Conservation (phyloP, 2,888 invertebrate species). For the Callyntrura sp. region DNA sequence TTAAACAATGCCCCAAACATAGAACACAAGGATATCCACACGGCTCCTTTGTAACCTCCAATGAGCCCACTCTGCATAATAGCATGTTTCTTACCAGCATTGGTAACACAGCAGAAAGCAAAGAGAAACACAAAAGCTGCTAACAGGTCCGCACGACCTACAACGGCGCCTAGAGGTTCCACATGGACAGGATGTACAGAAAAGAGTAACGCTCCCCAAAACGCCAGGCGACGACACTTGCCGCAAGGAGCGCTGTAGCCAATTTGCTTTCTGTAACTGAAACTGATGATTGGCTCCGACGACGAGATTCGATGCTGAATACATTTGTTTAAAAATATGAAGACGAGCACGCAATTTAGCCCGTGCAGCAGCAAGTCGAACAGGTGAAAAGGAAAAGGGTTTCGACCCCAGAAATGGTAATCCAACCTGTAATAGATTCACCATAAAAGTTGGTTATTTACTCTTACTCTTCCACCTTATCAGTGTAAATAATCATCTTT, state of each 20-base stretch:
- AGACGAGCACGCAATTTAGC: slow-evolving; percentile 87
- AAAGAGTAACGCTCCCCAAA: slow-evolving; percentile 91
- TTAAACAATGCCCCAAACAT: slow-evolving; percentile 83
- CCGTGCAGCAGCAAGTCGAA: slow-evolving; percentile 92
- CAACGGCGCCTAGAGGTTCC: slow-evolving; percentile 96
- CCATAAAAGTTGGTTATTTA: background rate
- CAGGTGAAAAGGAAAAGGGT: slow-evolving; percentile 89
- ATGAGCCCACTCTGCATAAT: too few relatives aligned
- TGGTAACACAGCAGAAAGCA: slow-evolving; percentile 86
- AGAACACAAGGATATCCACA: slow-evolving; percentile 67
- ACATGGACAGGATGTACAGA: slow-evolving; percentile 97
- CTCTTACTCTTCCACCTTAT: too few relatives aligned
- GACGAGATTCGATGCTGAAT: slow-evolving; percentile 80
- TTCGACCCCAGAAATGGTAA: slow-evolving; percentile 88
- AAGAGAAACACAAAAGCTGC: slow-evolving; percentile 92
- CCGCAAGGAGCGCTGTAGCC: background rate
- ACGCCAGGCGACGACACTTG: slow-evolving; percentile 85
- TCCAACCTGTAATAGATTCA: slow-evolving; percentile 87
- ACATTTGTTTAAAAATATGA: slow-evolving; percentile 85
- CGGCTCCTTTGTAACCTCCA: background rate
- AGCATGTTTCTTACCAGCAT: slow-evolving; percentile 11
- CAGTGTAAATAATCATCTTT: too few relatives aligned
- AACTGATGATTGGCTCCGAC: too few relatives aligned
- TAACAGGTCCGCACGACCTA: slow-evolving; percentile 90
- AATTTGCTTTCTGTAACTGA: too few relatives aligned